Base-by-base conservation (phyloP, 2,888 invertebrate genomes). In the Auanema freiburgensis region DNA sequence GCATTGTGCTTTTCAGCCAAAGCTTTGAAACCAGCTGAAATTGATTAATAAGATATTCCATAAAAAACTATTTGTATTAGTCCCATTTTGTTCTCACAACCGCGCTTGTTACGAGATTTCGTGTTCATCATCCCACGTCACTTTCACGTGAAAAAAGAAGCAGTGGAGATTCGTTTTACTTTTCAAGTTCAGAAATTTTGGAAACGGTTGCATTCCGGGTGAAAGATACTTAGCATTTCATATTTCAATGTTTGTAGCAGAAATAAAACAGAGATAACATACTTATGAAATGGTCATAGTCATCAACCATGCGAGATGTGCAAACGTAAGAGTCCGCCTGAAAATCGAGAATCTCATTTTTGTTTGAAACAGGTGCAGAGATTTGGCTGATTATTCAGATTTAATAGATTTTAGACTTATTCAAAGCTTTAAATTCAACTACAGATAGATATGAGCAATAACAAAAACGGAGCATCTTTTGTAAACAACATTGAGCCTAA, bases 311-410 rank as follows among this genome's bases (percentile, higher is more conserved):
- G 85, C 91, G 90, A 6, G 93, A 91, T 14, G 93, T 92, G 85
- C 95, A 95, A 24, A 94, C 86, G 84, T 95, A 95, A 12, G 92
- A 87, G 84, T 95, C 95, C 79, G 91, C 90, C 93, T 94, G 87
- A 68, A 89, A 90, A 18, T 18, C 33, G 33, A 8, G 8, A 33
- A 33, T 33, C 33, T 33, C 33, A 33, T 33, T 33, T n/a, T 5
- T 33, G 33, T 33, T 33, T 33, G 4, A 5, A 33, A 33, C 33
- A 33, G 33, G 33, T 33, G 8, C 33, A 33, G 33, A 33, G 33
- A 33, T 33, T 33, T 33, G 33, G 33, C 33, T 33, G 33, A 33
- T 33, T 33, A 8, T 8, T 33, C 33, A 33, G 33, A 33, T 33
- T 33, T 33, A 33, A 33, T 33, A 50, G 18, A 11, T 46, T 14